Evolutionary conservation across 2,113 vertebrate species (phyloP).

Genomic region (Platichthys stellatus): DNA sequence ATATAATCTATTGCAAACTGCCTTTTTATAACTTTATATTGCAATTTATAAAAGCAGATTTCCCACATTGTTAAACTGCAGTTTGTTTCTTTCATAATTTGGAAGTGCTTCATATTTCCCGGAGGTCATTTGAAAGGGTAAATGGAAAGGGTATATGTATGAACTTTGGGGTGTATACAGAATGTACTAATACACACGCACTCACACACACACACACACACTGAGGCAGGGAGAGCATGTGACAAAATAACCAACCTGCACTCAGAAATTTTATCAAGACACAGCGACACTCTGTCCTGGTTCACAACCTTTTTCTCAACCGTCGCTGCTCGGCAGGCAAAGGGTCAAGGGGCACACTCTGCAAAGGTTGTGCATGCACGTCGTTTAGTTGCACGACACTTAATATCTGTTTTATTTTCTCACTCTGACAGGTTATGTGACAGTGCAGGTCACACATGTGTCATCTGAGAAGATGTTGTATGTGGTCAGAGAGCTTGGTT

Average conservation of each 20-base stretch:
- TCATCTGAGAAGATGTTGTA: too few relatives aligned
- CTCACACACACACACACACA: constrained; percentile 13
- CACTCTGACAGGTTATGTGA: neutral
- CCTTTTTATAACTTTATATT: neutral
- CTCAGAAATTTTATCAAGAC: constrained; percentile 69
- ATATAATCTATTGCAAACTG: neutral
- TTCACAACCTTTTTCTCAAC: constrained; percentile 74
- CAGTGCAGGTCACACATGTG: neutral
- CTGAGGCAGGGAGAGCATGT: constrained; percentile 45
- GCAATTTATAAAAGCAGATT: neutral
- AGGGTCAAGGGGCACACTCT: constrained; percentile 20
- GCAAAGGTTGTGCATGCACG: constrained; percentile 40
- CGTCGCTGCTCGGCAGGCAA: constrained; percentile 43
- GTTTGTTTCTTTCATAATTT: neutral
- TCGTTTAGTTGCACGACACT: neutral
- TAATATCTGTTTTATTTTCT: neutral
- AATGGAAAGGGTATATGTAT: constrained; percentile 19
- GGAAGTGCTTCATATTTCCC: constrained; percentile 18
- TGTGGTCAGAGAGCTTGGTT: fast-evolving
- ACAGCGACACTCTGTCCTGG: constrained; percentile 42
- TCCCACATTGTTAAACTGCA: neutral
- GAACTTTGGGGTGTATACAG: constrained; percentile 15
- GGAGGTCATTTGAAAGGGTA: constrained; percentile 36
- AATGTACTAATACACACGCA: constrained; percentile 1
- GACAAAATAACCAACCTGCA: constrained; percentile 61